Evolutionary conservation across 2,113 vertebrate genomes (phyloP).

Genomic region (Dipodomys merriami): DNA sequence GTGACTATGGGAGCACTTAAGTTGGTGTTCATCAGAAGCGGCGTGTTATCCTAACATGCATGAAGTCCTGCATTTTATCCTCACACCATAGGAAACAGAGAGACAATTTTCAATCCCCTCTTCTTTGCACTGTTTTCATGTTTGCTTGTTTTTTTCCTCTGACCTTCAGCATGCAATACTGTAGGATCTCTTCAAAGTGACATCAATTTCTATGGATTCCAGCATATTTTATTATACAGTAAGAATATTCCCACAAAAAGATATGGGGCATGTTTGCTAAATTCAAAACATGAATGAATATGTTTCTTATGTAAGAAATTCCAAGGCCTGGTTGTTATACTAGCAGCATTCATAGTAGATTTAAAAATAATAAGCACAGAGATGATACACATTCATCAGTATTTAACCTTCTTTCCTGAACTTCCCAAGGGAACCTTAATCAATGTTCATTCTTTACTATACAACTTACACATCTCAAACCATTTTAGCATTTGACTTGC

Average conservation of each 20-base stretch:
- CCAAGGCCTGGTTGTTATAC: background rate
- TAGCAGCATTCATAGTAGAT: background rate
- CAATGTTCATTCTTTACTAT: background rate
- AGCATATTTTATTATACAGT: background rate
- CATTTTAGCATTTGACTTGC: background rate
- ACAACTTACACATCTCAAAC: background rate
- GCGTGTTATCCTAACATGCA: background rate
- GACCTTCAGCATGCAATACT: background rate
- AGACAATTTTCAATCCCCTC: background rate
- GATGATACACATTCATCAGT: background rate
- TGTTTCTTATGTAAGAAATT: background rate
- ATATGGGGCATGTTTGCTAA: background rate
- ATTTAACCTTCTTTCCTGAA: background rate
- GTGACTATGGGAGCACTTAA: background rate
- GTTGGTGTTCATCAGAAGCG: accelerated
- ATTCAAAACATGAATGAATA: background rate
- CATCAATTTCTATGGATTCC: background rate
- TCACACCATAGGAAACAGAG: background rate
- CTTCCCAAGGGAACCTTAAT: background rate
- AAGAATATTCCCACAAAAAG: conserved; percentile 12
- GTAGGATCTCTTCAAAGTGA: conserved; percentile 24
- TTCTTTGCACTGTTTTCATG: background rate
- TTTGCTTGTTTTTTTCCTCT: background rate
- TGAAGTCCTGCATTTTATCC: background rate
- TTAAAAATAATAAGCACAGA: background rate